Percentiles rank a stretch among this genome's conserved stretches.
Evolutionary conservation across 1,140 invertebrate genomes (phyloP).

Genomic region (Atopsyche davidsoni): DNA sequence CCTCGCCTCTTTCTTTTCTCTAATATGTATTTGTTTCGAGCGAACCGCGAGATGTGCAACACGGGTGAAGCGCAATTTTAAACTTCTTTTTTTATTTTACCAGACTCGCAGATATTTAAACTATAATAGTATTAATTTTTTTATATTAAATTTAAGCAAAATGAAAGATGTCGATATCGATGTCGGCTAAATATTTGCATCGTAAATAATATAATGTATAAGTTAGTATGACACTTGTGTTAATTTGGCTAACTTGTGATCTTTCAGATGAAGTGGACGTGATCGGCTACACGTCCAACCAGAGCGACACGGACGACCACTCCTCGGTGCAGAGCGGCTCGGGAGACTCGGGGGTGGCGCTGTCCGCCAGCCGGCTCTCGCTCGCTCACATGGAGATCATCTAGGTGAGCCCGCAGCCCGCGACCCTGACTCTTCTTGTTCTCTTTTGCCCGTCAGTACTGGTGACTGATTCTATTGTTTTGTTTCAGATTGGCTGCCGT

Average conservation of each 20-base stretch:
- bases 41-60: too few species aligned
- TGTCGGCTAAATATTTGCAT: neutral
- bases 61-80: too few species aligned
- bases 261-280: conserved; percentile 84
- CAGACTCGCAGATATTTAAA: too few species aligned
- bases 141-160: conserved; percentile 2
- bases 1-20: too few species aligned
- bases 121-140: too few species aligned
- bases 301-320: conserved; percentile 79
- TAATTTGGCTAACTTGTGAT: too few species aligned
- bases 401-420: conserved; percentile 30
- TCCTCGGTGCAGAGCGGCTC: conserved; percentile 68
- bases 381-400: conserved; percentile 49
- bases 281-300: conserved; percentile 78
- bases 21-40: too few species aligned
- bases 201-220: too few species aligned
- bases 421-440: conserved; percentile 12
- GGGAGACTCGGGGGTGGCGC: conserved; percentile 72
- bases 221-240: too few species aligned
- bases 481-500: conserved; percentile 28
- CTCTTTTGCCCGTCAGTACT: neutral
- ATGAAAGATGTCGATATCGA: neutral
- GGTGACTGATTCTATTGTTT: conserved; percentile 4
- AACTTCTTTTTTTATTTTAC: too few species aligned
- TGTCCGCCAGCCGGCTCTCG: conserved; percentile 63